These are phyloP conservation scores for Cantharis nigra DNA, from an alignment of 2,888 invertebrate genomes.

Conservation along the genomic window DNA sequence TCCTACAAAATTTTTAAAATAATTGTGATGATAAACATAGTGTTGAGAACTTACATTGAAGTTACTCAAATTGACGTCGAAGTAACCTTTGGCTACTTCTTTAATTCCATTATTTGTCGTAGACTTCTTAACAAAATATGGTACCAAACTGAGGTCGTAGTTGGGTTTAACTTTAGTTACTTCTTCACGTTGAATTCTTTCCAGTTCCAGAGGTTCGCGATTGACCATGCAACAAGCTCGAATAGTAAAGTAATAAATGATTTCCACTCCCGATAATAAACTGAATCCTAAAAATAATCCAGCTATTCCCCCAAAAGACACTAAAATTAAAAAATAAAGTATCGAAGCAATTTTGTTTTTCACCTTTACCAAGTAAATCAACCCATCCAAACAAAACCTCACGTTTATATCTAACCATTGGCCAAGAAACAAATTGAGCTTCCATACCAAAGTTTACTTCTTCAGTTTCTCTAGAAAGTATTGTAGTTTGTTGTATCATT, in stretches of 20 bases:
- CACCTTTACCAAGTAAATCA: constrained; percentile 69
- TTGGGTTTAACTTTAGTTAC: constrained; percentile 42
- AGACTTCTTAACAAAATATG: constrained; percentile 47
- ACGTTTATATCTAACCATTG: constrained; percentile 75
- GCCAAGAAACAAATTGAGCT: constrained; percentile 77
- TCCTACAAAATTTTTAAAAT: constrained; percentile 32
- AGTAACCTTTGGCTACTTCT: constrained; percentile 35
- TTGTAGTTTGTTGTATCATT: neutral
- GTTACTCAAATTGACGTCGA: neutral
- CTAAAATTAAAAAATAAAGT: constrained; percentile 50
- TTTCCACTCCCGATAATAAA: constrained; percentile 74
- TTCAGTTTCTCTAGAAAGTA: constrained; percentile 10
- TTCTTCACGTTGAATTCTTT: constrained; percentile 56
- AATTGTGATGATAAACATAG: too few species aligned
- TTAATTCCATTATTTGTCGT: constrained; percentile 41
- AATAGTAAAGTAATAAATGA: constrained; percentile 77
- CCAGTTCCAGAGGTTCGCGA: constrained; percentile 58
- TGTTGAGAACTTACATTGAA: constrained; percentile 3
- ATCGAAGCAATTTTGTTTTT: neutral
- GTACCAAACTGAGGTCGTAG: constrained; percentile 51
- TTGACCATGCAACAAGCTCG: constrained; percentile 68
- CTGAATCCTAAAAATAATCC: constrained; percentile 77
- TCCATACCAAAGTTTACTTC: constrained; percentile 51
- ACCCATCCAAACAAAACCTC: constrained; percentile 86
- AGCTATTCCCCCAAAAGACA: constrained; percentile 69